A percentile compares a stretch with the other conserved stretches of the same genome.
Evolutionary conservation across 2,797 vertebrate genomes (phyloP).

Genomic region (Anas flavirostris): DNA sequence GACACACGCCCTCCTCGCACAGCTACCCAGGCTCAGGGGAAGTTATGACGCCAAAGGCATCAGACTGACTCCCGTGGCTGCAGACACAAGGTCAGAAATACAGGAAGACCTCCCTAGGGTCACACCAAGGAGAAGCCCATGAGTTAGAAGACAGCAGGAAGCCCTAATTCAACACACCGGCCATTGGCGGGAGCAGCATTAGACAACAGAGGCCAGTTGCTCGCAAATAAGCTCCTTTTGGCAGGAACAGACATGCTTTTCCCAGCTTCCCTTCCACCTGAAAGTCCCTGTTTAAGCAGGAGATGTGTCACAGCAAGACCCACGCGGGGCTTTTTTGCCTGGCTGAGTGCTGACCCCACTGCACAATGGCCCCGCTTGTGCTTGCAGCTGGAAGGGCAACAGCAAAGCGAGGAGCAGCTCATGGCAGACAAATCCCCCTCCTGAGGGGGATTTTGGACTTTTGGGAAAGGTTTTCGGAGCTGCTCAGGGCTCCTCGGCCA

Average conservation of each 20-base stretch:
- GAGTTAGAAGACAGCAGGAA: slow-evolving; percentile 29
- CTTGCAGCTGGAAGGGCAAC: not conserved
- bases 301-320: slow-evolving; percentile 12
- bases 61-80: accelerated
- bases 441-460: too few species aligned
- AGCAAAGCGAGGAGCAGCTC: not conserved
- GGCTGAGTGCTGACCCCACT: not conserved
- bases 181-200: not conserved
- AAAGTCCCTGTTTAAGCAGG: slow-evolving; percentile 25
- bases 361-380: accelerated
- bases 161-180: not conserved
- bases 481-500: not conserved
- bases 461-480: not conserved
- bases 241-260: slow-evolving; percentile 20
- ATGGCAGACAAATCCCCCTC: not conserved
- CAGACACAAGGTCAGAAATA: not conserved
- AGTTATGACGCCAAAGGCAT: accelerated
- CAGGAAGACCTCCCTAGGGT: not conserved
- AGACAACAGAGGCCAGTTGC: slow-evolving; percentile 1
- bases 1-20: not conserved
- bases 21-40: not conserved
- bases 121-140: not conserved
- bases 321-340: not conserved
- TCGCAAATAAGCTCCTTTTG: not conserved
- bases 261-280: slow-evolving; percentile 3